phyloP scores from a whole-genome alignment of 2,113 vertebrate genomes.

The Lophura nycthemera region DNA sequence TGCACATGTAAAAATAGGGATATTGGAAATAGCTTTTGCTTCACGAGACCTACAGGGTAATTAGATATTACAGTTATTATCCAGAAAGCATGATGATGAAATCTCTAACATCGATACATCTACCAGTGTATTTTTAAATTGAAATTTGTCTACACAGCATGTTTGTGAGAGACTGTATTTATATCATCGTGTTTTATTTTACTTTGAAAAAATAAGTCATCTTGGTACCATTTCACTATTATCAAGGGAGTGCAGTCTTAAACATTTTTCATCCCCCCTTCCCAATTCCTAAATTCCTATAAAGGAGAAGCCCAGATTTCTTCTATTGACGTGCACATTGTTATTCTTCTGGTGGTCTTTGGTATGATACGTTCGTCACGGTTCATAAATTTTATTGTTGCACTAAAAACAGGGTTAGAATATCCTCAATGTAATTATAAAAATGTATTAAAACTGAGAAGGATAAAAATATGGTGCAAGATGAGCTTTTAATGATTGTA shows the following conservation, averaged over 20 bases:
- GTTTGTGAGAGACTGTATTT: background rate
- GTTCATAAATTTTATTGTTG: conserved; percentile 85
- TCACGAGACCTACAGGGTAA: background rate
- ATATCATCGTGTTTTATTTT: background rate
- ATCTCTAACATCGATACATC: background rate
- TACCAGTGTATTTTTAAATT: background rate
- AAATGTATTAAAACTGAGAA: conserved; percentile 84
- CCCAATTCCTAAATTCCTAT: background rate
- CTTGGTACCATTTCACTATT: background rate
- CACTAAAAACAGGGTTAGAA: conserved; percentile 85
- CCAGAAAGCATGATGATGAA: background rate
- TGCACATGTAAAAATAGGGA: background rate
- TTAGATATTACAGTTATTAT: background rate
- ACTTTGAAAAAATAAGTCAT: background rate
- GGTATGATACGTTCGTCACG: conserved; percentile 78
- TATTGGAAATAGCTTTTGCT: background rate
- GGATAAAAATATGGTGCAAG: conserved; percentile 79
- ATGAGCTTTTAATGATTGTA: conserved; percentile 84
- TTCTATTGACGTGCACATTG: conserved; percentile 54
- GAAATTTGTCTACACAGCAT: background rate
- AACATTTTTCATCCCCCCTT: background rate
- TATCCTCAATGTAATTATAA: conserved; percentile 85
- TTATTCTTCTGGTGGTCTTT: conserved; percentile 80
- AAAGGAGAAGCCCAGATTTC: conserved; percentile 25
- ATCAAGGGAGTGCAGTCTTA: background rate